Evolutionary conservation across 2,888 invertebrate species (phyloP).

Genomic region (Drosophila differens): DNA sequence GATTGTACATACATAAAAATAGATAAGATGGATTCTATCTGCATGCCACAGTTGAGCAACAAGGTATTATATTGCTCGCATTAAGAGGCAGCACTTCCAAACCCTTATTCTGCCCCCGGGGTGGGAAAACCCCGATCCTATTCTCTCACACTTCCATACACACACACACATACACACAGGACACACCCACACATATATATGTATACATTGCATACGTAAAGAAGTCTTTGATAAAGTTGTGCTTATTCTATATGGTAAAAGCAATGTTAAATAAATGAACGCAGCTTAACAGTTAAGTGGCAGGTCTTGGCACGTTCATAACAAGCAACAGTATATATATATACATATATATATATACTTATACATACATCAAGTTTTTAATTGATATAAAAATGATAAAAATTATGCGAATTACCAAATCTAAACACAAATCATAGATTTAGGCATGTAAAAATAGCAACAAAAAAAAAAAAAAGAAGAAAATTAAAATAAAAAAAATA

Average conservation of each 20-base stretch:
- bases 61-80: conserved; percentile 2
- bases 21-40: conserved; percentile 1
- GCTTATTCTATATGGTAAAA: conserved; percentile 38
- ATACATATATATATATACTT: conserved; percentile 1
- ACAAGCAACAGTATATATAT: conserved; percentile 12
- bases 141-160: neutral
- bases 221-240: conserved; percentile 30
- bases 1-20: neutral
- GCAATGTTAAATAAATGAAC: conserved; percentile 47
- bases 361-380: conserved; percentile 27
- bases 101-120: neutral
- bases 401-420: conserved; percentile 44
- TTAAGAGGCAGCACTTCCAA: neutral
- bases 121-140: neutral
- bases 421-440: conserved; percentile 60
- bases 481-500: conserved; percentile 12
- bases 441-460: conserved; percentile 61
- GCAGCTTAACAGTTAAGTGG: conserved; percentile 35
- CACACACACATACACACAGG: neutral
- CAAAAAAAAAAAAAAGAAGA: conserved; percentile 33
- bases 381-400: conserved; percentile 27
- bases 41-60: conserved; percentile 8
- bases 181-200: conserved; percentile 7
- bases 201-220: conserved; percentile 29
- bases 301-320: conserved; percentile 24